phyloP scores from a whole-genome alignment of 2,888 invertebrate genomes.

The Gryllus longicercus region DNA sequence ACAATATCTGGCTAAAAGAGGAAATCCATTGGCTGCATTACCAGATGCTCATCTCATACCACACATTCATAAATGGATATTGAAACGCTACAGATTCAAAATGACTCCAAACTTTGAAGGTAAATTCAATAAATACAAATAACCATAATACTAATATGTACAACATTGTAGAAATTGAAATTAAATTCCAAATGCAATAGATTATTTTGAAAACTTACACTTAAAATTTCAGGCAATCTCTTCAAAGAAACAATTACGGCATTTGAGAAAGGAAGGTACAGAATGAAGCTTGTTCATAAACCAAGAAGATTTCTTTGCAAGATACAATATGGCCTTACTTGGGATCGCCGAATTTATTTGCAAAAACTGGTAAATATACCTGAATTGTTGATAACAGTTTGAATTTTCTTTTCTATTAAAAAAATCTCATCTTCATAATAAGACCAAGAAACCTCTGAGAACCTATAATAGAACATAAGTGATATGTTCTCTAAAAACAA shows the following conservation, averaged over 20 bases:
- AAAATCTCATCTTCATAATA: too few relatives aligned
- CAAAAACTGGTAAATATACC: not conserved
- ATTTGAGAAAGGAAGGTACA: conserved; percentile 3
- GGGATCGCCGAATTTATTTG: not conserved
- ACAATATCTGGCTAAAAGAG: not conserved
- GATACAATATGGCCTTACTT: not conserved
- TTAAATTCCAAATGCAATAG: not conserved
- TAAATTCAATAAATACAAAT: not conserved
- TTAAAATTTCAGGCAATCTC: not conserved
- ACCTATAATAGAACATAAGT: too few relatives aligned
- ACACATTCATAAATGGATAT: conserved; percentile 11
- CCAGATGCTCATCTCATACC: not conserved
- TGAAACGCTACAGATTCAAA: not conserved
- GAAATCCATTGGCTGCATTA: conserved; percentile 11
- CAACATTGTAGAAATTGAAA: not conserved
- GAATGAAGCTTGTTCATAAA: not conserved
- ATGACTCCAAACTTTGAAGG: not conserved
- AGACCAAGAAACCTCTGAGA: too few relatives aligned
- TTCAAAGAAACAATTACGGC: not conserved
- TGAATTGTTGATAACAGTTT: too few relatives aligned
- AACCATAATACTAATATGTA: not conserved
- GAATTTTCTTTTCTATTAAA: too few relatives aligned
- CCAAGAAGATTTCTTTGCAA: not conserved
- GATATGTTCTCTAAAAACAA: too few relatives aligned
- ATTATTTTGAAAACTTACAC: not conserved